Evolutionary conservation across 2,888 invertebrate genomes (phyloP).

Genomic region (Pseudococcus longispinus): DNA sequence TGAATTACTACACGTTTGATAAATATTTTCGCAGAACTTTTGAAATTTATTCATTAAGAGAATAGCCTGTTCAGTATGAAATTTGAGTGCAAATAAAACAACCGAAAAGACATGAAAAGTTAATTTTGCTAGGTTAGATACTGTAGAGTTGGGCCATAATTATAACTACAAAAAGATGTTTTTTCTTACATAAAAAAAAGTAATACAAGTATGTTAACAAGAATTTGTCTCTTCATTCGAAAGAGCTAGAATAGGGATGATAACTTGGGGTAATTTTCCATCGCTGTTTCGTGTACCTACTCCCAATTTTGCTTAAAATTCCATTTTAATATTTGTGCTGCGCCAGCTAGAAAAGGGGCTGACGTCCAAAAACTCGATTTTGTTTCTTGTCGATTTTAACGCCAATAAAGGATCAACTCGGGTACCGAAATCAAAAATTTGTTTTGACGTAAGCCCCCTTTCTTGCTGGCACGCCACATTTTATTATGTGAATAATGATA

Average conservation of each 20-base stretch:
- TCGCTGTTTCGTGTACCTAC: not conserved
- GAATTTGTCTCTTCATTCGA: not conserved
- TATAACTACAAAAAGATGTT: constrained; percentile 29
- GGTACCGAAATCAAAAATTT: too few species aligned
- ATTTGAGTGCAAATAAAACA: not conserved
- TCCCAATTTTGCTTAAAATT: not conserved
- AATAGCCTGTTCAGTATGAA: not conserved
- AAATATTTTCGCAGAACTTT: not conserved
- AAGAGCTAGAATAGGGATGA: not conserved
- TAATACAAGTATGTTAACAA: not conserved
- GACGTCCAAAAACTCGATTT: too few species aligned
- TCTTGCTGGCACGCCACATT: too few species aligned
- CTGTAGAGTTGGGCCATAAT: not conserved
- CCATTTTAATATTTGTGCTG: too few species aligned
- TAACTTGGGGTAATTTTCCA: not conserved
- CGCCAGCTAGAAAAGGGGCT: too few species aligned
- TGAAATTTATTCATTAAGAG: not conserved
- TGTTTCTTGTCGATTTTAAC: too few species aligned
- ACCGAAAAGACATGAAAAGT: not conserved
- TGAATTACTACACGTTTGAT: not conserved
- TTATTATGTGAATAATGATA: not conserved
- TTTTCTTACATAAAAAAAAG: not conserved
- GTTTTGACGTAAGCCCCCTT: too few species aligned
- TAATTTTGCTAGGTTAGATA: not conserved
- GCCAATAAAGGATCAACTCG: too few species aligned